Evolutionary conservation across 2,797 vertebrate species (phyloP).

Genomic region (Jordanella pulchra): DNA sequence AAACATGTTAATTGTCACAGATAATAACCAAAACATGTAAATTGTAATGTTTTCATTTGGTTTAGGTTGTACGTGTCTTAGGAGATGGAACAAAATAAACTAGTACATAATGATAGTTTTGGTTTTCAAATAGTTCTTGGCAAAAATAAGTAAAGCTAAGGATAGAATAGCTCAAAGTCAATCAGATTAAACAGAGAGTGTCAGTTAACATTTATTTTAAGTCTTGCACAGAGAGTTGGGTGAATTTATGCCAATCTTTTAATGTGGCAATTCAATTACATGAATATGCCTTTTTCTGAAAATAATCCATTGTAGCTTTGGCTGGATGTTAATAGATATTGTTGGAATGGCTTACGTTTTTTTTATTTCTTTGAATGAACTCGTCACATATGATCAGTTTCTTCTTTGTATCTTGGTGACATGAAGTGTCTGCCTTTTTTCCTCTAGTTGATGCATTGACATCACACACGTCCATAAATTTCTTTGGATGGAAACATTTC

Average conservation of each 20-base stretch:
- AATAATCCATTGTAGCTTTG: background rate
- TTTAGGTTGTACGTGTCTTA: background rate
- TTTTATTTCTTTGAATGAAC: background rate
- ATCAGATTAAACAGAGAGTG: background rate
- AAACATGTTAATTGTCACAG: background rate
- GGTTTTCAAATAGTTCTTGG: background rate
- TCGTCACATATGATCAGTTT: background rate
- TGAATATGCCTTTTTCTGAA: background rate
- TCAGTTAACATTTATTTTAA: too few relatives aligned
- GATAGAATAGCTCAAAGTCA: background rate
- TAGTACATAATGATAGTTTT: background rate
- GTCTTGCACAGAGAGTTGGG: background rate
- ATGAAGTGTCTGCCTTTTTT: too few relatives aligned
- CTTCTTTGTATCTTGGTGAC: background rate
- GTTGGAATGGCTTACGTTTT: background rate
- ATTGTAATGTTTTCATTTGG: background rate
- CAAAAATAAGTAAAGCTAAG: background rate
- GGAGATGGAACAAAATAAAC: background rate
- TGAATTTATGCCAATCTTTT: background rate
- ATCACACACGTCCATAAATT: too few relatives aligned
- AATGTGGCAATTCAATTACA: background rate
- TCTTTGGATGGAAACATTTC: too few relatives aligned
- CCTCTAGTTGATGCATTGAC: too few relatives aligned
- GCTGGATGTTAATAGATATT: background rate
- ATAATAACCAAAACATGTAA: background rate